Percentiles rank a stretch among this genome's conserved stretches.
Evolutionary conservation across 2,113 vertebrate species (phyloP).

Genomic region (Microtus montanus): DNA sequence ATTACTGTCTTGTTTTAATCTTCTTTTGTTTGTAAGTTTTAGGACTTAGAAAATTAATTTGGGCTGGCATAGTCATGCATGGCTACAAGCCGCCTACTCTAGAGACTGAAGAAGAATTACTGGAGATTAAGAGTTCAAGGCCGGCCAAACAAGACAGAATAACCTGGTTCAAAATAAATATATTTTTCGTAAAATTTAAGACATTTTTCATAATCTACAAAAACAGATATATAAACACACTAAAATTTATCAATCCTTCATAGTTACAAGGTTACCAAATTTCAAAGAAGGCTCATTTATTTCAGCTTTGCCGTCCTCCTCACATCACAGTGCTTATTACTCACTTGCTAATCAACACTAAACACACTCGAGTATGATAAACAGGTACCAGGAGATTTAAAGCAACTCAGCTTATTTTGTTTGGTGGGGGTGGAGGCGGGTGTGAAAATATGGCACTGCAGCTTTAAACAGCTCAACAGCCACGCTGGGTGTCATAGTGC

Average conservation of each 20-base stretch:
- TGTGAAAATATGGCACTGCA: constrained; percentile 30
- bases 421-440: neutral
- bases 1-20: neutral
- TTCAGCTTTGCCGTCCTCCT: neutral
- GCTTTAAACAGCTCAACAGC: neutral
- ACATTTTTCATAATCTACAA: neutral
- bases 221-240: neutral
- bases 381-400: neutral
- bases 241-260: neutral
- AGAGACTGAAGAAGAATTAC: neutral
- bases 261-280: neutral
- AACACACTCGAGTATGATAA: neutral
- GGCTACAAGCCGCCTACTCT: neutral
- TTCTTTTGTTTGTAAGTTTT: neutral
- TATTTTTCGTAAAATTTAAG: neutral
- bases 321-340: neutral
- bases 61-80: neutral
- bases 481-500: neutral
- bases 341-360: neutral
- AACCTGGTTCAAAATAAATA: neutral
- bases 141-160: neutral
- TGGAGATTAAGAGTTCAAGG: neutral
- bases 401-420: neutral
- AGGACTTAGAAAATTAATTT: neutral
- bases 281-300: neutral